Base-by-base conservation (phyloP, 2,888 invertebrate genomes). In the Caenorhabditis virilis region DNA sequence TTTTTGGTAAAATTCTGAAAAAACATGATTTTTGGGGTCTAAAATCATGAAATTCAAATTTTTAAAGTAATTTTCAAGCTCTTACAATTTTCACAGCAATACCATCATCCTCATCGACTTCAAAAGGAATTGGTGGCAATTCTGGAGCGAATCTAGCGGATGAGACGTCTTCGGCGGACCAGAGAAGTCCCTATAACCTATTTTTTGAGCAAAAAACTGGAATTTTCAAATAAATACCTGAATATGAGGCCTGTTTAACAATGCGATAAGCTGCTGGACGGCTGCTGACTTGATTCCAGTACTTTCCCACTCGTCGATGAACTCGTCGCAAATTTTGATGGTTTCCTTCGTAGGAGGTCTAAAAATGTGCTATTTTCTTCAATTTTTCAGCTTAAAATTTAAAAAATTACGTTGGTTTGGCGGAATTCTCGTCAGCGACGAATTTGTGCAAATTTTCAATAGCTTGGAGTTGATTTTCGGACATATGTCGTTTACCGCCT, bases 61-160 rank as follows among this genome's bases (percentile, higher is more conserved):
- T n/a, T n/a, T n/a, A n/a, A n/a, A n/a, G n/a, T n/a, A n/a, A n/a
- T n/a, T n/a, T n/a, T n/a, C n/a, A n/a, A n/a, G n/a, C n/a, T n/a
- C 83, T 78, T 22, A 85, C 84, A 53, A 86, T 83, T 77, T 79
- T 79, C 23, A 80, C 77, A 5, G 78, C 78, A 2, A 76, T 48
- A n/a, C 79, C 79, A 43, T 80, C 79, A 43, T 80, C 80, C 27
- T 78, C 78, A 42, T 80, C 81, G 18, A 80, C 76, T 60, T 76
- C 73, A 30, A 69, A 76, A 2, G 78, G 76, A 9, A 79, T 61
- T 16, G 56, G 64, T 2, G 77, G 78, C 26, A 79, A 55, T 30
- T 56, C 42, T 0, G 77, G 78, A 9, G 64, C 64, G 47, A 60
- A 78, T 2, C 69, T 54, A 23, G 66, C 64, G 2, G 65, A 61